Conservation (phyloP, 2,797 vertebrate genomes). For the Zenarchopterus dispar region DNA sequence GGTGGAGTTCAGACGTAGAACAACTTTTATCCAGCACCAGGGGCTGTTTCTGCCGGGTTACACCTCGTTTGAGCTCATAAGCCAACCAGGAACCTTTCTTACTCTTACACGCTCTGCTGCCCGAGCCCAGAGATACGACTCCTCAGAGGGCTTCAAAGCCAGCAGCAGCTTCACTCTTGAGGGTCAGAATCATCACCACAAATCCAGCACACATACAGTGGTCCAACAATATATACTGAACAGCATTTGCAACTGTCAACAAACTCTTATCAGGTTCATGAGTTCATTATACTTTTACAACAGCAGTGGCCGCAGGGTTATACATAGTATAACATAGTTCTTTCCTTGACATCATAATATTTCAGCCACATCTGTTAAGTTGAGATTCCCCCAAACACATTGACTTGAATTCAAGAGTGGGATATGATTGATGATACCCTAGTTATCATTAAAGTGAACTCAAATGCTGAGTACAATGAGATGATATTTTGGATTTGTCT, state of each 20-base stretch:
- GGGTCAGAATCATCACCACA: conserved; percentile 80
- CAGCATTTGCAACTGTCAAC: background rate
- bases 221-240: background rate
- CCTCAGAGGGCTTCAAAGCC: conserved; percentile 88
- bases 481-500: background rate
- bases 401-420: no score
- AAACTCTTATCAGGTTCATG: background rate
- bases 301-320: no score
- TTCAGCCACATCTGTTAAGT: no score
- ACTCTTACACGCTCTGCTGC: conserved; percentile 81
- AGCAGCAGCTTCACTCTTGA: conserved; percentile 93
- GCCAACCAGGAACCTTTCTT: conserved; percentile 92
- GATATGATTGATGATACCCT: no score
- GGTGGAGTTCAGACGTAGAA: conserved; percentile 83
- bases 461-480: no score
- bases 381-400: no score
- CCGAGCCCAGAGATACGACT: conserved; percentile 88
- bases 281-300: no score
- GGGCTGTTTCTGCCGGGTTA: conserved; percentile 91
- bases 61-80: conserved; percentile 90
- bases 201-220: background rate
- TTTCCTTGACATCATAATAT: no score
- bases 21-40: conserved; percentile 94
- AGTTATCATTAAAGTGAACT: no score
- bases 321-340: no score